A percentile compares a stretch with the other conserved stretches of the same genome.
Conservation (phyloP, 1,140 invertebrate genomes). For the Drosophila paulistorum region DNA sequence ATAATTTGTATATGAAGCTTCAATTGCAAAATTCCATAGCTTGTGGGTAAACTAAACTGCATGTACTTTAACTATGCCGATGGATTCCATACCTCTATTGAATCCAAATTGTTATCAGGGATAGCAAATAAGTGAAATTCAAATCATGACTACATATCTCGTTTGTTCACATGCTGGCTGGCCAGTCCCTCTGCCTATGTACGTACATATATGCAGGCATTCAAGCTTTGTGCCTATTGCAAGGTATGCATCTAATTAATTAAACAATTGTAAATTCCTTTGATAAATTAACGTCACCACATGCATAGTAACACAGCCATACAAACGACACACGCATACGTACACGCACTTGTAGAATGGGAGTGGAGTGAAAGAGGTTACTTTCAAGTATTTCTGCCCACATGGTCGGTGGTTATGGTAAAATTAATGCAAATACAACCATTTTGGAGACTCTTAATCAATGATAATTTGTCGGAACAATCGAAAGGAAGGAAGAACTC, state of each 20-base stretch:
- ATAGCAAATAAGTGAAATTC: constrained; percentile 41
- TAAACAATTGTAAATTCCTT: constrained; percentile 65
- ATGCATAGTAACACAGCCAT: constrained; percentile 29
- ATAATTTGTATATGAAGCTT: background rate
- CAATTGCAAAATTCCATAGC: background rate
- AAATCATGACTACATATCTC: constrained; percentile 18
- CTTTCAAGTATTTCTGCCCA: background rate
- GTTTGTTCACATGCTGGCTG: constrained; percentile 18
- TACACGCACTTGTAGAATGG: no score
- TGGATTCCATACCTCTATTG: background rate
- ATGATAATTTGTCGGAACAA: constrained; percentile 1
- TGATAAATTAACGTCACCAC: constrained; percentile 58
- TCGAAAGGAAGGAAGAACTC: constrained; percentile 1
- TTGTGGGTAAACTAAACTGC: background rate
- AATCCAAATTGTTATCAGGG: background rate
- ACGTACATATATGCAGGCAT: background rate
- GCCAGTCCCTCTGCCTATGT: background rate
- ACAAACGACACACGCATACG: background rate
- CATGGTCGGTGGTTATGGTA: constrained; percentile 20
- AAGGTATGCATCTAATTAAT: constrained; percentile 59
- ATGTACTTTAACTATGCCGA: background rate
- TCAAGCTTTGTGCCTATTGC: constrained; percentile 20
- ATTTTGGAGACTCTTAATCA: constrained; percentile 14
- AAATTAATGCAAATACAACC: constrained; percentile 27
- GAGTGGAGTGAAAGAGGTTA: background rate